Percentiles rank a stretch among this genome's conserved stretches.
Conservation (phyloP, 1,140 invertebrate genomes). For the Musca domestica region DNA sequence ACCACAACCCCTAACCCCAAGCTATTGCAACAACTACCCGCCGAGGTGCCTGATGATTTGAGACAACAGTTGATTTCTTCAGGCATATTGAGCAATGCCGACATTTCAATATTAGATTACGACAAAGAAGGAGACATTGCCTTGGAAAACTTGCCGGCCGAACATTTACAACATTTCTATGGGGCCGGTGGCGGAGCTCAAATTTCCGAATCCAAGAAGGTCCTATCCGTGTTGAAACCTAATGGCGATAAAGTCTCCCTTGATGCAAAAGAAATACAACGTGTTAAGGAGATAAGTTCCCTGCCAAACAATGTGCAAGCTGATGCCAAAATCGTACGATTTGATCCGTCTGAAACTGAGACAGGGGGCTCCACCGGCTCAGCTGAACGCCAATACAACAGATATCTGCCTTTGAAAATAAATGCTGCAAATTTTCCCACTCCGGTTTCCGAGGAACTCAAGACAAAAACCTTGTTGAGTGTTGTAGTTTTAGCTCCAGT, state of each 20-base stretch:
- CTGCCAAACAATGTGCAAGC: conserved; percentile 60
- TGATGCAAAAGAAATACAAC: conserved; percentile 56
- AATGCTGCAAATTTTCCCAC: conserved; percentile 80
- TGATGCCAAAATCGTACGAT: conserved; percentile 81
- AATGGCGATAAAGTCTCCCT: conserved; percentile 59
- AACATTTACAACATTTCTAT: conserved; percentile 80
- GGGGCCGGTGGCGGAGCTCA: conserved; percentile 70
- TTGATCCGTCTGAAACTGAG: conserved; percentile 71
- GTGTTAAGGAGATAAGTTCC: conserved; percentile 51
- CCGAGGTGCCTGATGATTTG: conserved; percentile 83
- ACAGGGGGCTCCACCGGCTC: conserved; percentile 72
- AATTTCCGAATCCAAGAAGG: conserved; percentile 67
- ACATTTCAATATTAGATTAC: conserved; percentile 81
- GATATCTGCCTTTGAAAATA: conserved; percentile 78
- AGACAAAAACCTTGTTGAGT: conserved; percentile 72
- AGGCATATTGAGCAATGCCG: conserved; percentile 80
- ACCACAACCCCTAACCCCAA: conserved; percentile 13
- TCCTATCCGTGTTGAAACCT: conserved; percentile 63
- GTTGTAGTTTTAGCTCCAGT: conserved; percentile 80
- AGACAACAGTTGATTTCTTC: conserved; percentile 78
- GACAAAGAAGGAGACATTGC: conserved; percentile 86
- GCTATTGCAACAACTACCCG: conserved; percentile 66
- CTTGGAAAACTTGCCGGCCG: conserved; percentile 78
- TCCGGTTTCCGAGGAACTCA: conserved; percentile 70
- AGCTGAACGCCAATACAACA: conserved; percentile 73